A percentile compares a stretch with the other conserved stretches of the same genome.
Evolutionary conservation across 2,797 vertebrate genomes (phyloP).

Genomic region (Tinamus major): DNA sequence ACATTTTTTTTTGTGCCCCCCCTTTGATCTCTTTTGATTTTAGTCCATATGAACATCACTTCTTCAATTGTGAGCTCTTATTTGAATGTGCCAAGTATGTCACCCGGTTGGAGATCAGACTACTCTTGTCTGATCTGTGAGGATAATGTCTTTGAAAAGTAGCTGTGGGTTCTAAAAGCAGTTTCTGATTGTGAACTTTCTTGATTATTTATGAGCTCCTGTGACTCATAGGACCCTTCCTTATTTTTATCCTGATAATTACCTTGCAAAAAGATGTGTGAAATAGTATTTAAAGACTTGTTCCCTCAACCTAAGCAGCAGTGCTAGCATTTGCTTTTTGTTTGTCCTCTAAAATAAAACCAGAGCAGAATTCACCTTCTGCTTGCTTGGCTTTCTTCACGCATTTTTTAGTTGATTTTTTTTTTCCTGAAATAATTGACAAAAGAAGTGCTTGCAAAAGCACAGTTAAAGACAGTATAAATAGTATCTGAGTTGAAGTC

Average conservation of each 20-base stretch:
- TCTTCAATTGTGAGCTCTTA: neutral
- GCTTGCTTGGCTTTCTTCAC: neutral
- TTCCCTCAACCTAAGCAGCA: neutral
- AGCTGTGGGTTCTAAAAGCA: neutral
- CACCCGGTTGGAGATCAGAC: neutral
- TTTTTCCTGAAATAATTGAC: neutral
- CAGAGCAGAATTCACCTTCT: neutral
- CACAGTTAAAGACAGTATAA: neutral
- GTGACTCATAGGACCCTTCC: neutral
- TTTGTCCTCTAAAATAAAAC: neutral
- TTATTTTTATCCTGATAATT: conserved; percentile 61
- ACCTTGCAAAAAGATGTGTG: conserved; percentile 20
- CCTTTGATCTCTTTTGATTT: neutral
- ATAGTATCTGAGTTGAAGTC: neutral
- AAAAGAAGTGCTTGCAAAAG: neutral
- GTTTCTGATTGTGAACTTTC: conserved; percentile 4
- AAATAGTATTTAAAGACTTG: conserved; percentile 6
- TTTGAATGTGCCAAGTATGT: neutral
- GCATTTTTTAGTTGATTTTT: neutral
- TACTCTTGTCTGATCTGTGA: neutral
- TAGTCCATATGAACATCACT: neutral
- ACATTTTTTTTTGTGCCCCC: neutral
- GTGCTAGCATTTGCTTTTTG: neutral
- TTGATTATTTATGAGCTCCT: conserved; percentile 8
- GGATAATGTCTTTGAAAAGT: neutral